Conservation (phyloP, 2,113 vertebrate species). For the human (Homo sapiens) region DNA sequence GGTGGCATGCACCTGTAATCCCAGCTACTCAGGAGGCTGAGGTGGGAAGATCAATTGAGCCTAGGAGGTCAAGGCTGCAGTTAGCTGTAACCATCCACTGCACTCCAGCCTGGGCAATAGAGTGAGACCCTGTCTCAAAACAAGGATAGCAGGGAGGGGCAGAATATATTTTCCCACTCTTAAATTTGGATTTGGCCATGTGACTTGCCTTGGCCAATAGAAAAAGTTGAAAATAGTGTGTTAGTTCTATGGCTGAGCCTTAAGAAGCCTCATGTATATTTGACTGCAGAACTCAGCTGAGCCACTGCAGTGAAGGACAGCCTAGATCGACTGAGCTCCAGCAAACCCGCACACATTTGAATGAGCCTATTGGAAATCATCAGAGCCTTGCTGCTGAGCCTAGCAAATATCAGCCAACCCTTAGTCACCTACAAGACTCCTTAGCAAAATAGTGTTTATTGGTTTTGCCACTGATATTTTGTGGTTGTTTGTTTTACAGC, state of each 20-base stretch:
- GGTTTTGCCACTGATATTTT: background rate
- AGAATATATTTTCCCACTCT: background rate
- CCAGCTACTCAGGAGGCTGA: too few relatives aligned
- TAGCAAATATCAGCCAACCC: background rate
- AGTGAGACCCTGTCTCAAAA: too few relatives aligned
- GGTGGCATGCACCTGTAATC: too few relatives aligned
- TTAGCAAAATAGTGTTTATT: background rate
- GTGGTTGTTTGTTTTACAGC: background rate
- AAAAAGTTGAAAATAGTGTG: background rate
- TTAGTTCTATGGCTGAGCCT: background rate
- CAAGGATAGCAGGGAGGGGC: too few relatives aligned
- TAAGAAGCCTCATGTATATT: background rate
- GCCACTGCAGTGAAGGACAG: background rate
- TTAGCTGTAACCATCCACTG: too few relatives aligned
- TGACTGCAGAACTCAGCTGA: background rate
- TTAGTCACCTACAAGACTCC: background rate
- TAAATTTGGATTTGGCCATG: background rate
- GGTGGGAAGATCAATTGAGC: too few relatives aligned
- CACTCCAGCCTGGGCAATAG: too few relatives aligned
- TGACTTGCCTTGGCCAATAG: background rate
- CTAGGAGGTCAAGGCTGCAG: too few relatives aligned
- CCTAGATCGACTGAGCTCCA: background rate
- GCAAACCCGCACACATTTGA: background rate
- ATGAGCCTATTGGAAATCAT: background rate
- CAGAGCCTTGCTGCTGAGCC: background rate